Conservation (phyloP, 2,797 vertebrate species). For the Sebastes itinus region DNA sequence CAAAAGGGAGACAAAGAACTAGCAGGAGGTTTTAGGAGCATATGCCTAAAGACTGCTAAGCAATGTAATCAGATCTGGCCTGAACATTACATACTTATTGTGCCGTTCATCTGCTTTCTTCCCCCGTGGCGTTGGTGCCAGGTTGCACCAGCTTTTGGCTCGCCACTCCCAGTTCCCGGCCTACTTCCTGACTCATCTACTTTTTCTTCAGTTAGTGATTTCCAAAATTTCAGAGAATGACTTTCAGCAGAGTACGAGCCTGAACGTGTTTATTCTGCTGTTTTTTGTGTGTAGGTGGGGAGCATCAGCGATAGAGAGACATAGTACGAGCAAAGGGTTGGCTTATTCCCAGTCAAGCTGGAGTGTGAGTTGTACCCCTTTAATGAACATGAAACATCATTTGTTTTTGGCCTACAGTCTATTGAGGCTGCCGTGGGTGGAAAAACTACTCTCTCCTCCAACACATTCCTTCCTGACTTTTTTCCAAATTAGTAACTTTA, state of each 20-base stretch:
- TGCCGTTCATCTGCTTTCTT: neutral
- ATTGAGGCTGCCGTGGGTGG: slow-evolving; percentile 6
- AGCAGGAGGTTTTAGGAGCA: neutral
- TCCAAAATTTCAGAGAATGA: slow-evolving; percentile 25
- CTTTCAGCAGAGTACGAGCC: slow-evolving; percentile 15
- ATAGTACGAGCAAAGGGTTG: slow-evolving; percentile 25
- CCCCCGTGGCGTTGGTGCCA: neutral
- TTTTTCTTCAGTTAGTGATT: slow-evolving; percentile 20
- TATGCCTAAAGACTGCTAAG: neutral
- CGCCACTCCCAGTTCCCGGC: slow-evolving; percentile 17
- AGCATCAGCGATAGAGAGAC: slow-evolving; percentile 22
- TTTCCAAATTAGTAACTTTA: slow-evolving; percentile 30
- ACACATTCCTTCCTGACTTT: slow-evolving; percentile 12
- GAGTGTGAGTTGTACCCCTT: slow-evolving; percentile 24
- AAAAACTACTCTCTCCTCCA: slow-evolving; percentile 12
- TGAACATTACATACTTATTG: neutral
- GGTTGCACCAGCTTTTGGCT: slow-evolving; percentile 25
- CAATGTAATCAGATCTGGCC: neutral
- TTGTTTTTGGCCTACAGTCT: slow-evolving; percentile 21
- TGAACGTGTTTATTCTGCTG: slow-evolving; percentile 15
- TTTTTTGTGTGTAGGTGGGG: slow-evolving; percentile 37
- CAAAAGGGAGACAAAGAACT: neutral
- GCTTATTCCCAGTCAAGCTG: slow-evolving; percentile 25
- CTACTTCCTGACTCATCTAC: slow-evolving; percentile 49
- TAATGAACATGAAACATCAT: slow-evolving; percentile 38